phyloP scores from a whole-genome alignment of 1,140 invertebrate genomes.

The Hycleus phaleratus region DNA sequence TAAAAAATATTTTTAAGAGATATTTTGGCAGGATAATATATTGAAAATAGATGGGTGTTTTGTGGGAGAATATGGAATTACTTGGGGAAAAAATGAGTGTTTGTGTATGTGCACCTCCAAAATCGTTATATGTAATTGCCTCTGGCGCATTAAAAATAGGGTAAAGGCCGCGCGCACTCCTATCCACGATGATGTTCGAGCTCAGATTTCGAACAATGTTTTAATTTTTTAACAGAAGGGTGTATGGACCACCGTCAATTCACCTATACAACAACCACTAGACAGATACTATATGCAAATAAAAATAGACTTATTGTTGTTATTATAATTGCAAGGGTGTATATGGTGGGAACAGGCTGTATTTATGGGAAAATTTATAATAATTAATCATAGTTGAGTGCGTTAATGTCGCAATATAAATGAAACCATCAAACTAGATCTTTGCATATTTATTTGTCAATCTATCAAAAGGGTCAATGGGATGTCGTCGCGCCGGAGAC shows the following conservation, averaged over 20 bases:
- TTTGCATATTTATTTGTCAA: slow-evolving; percentile 28
- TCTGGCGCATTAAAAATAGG: slow-evolving; percentile 6
- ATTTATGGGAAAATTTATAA: slow-evolving; percentile 16
- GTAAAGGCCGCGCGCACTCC: slow-evolving; percentile 9
- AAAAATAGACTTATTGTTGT: background rate
- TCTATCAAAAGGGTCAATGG: slow-evolving; percentile 25
- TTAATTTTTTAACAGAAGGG: slow-evolving; percentile 4
- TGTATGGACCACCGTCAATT: background rate
- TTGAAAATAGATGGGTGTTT: no score
- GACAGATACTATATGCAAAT: background rate
- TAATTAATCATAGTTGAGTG: slow-evolving; percentile 9
- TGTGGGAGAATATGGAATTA: background rate
- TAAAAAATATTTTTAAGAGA: no score
- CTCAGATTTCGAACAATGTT: slow-evolving; percentile 11
- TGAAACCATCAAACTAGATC: slow-evolving; percentile 3
- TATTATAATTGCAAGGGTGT: background rate
- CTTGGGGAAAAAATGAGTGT: background rate
- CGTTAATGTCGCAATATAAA: background rate
- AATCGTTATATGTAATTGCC: background rate
- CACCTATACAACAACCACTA: background rate
- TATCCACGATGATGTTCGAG: slow-evolving; percentile 2
- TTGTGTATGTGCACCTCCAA: slow-evolving; percentile 7
- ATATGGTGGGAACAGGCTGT: slow-evolving; percentile 3
- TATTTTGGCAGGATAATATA: no score
- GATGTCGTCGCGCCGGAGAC: slow-evolving; percentile 11